phyloP scores from a whole-genome alignment of 2,113 vertebrate genomes.

The Antechinus flavipes region DNA sequence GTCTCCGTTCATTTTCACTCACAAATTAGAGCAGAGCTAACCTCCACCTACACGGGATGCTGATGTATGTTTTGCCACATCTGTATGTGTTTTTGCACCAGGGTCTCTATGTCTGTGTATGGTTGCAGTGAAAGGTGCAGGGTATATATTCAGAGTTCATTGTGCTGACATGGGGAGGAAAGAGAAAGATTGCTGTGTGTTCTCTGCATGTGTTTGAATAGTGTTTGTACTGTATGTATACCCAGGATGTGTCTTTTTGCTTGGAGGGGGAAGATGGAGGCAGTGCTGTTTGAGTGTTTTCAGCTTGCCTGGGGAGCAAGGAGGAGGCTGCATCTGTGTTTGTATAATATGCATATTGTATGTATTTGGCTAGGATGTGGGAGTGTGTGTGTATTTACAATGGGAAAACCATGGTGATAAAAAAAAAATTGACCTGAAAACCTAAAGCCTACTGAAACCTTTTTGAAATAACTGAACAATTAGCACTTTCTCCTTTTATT shows the following conservation, averaged over 20 bases:
- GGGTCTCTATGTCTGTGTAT: background rate
- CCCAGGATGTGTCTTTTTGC: background rate
- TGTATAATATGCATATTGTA: background rate
- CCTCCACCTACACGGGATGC: background rate
- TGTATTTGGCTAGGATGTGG: background rate
- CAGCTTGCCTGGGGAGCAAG: conserved; percentile 2
- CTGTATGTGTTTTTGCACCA: background rate
- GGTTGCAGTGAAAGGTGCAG: background rate
- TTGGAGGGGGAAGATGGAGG: background rate
- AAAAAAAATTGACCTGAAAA: conserved; percentile 44
- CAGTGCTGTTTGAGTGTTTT: background rate
- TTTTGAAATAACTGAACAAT: conserved; percentile 6
- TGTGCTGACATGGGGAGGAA: background rate
- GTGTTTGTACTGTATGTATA: background rate
- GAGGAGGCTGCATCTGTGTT: background rate
- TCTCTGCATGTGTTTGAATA: background rate
- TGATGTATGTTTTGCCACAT: background rate
- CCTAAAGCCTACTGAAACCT: background rate
- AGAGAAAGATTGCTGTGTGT: background rate
- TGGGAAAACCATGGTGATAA: conserved; percentile 18
- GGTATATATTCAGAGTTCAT: background rate
- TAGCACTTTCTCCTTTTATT: background rate
- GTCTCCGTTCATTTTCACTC: conserved; percentile 33
- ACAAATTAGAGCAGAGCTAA: conserved; percentile 11
- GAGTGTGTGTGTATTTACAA: background rate